Base-by-base conservation (phyloP, 2,797 vertebrate genomes). In the Cyclura pinguis region DNA sequence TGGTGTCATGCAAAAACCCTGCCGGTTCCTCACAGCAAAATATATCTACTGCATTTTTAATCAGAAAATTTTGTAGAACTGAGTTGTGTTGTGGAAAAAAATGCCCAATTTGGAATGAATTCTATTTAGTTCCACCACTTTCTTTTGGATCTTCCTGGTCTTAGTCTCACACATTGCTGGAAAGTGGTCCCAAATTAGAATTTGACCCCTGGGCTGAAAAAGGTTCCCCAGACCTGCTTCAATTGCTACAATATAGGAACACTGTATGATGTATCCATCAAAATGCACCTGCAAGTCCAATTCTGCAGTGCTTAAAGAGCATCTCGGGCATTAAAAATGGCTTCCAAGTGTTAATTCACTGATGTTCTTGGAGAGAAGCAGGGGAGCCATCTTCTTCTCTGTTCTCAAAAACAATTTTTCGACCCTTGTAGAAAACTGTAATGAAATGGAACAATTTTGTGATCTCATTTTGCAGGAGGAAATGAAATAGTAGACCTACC, bases 361-460 rank as follows among this genome's bases (percentile, higher is more conserved):
- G 6, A 69, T 80, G 50, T n/a, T 80, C 62, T 90, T 57, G 47
- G 29, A 24, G n/a, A 72, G 20, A 57, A 59, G 6, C 14, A n/a
- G 73, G 76, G 69, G 62, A 50, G 29, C 32, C 20, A 12, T 89
- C 35, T 90, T 74, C 50, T 27, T 80, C 35, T 22, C n/a, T 55
- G n/a, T 80, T 85, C 72, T 80, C 10, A 72, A 85, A 80, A 69
- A 80, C 84, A 85, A 80, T 89, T 55, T 84, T 69, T 85, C 83
- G 47, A 55, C 27, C 13, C 74, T 67, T 89, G 85, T 73, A 77
- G 83, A 88, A 76, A 80, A 55, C n/a, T 69, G 74, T 78, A 89
- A 80, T 80, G 82, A 85, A 89, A 84, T 89, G 74, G 57, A 85
- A 89, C 57, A 55, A 85, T 85, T 80, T 80, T 87, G 52, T 76